A percentile compares a stretch with the other conserved stretches of the same genome.
Conservation (phyloP, 2,797 vertebrate genomes). For the Enteromius fasciolatus region DNA sequence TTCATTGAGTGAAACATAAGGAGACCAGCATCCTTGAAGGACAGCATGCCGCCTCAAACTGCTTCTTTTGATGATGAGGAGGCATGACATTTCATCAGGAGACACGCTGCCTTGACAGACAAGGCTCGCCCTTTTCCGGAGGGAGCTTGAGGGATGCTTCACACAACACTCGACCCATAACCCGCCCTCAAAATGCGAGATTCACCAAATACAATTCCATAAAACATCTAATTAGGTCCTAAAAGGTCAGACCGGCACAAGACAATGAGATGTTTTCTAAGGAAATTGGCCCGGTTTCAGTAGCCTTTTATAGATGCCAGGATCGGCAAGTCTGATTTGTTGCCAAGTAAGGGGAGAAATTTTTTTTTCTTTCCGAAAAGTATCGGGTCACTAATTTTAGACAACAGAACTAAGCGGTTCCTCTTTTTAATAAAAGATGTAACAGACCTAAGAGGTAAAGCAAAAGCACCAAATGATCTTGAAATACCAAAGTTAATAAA, state of each 20-base stretch:
- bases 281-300: constrained; percentile 28
- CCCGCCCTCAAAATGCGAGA: constrained; percentile 45
- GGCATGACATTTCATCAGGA: constrained; percentile 56
- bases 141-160: constrained; percentile 44
- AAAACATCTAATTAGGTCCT: constrained; percentile 58
- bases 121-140: constrained; percentile 41
- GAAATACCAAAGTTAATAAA: constrained; percentile 40
- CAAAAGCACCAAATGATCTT: constrained; percentile 12
- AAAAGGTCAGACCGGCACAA: constrained; percentile 55
- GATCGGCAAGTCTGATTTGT: constrained; percentile 32
- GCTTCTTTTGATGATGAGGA: constrained; percentile 33
- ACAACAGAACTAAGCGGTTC: not conserved
- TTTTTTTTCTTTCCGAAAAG: not conserved
- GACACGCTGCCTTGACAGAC: constrained; percentile 39
- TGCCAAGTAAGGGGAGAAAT: not conserved
- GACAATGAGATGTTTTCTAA: constrained; percentile 52
- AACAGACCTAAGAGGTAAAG: not conserved
- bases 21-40: constrained; percentile 1
- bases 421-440: constrained; percentile 28
- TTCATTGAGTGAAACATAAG: constrained; percentile 6
- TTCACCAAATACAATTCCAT: constrained; percentile 54
- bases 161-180: constrained; percentile 20
- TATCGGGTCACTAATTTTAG: constrained; percentile 24
- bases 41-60: not conserved
- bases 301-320: constrained; percentile 29